Conservation (phyloP, 2,113 vertebrate genomes). For the human (Homo sapiens) region DNA sequence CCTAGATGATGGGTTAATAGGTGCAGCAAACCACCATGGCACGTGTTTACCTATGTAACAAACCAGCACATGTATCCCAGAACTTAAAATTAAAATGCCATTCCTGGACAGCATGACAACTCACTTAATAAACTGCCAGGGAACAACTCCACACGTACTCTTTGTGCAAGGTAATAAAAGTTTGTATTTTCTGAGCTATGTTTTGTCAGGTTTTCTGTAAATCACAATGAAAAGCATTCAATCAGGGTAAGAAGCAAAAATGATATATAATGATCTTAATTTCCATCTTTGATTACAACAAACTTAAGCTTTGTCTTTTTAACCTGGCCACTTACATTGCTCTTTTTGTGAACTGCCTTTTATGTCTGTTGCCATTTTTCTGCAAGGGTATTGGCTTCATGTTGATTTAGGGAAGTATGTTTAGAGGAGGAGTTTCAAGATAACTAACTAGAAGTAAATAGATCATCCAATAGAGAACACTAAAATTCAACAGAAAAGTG, state of each 20-base stretch:
- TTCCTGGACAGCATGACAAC: not conserved
- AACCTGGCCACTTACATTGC: not conserved
- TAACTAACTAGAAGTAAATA: too few relatives aligned
- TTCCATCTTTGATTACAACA: not conserved
- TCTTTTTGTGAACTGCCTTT: not conserved
- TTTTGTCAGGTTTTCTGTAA: constrained; percentile 9
- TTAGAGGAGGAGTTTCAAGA: not conserved
- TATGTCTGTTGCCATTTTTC: not conserved
- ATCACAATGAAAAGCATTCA: not conserved
- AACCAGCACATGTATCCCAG: too few relatives aligned
- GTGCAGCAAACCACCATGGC: too few relatives aligned
- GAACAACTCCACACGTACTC: not conserved
- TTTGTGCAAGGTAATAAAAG: not conserved
- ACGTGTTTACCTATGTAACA: too few relatives aligned
- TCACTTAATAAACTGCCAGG: not conserved
- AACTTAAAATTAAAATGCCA: not conserved
- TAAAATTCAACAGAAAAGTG: too few relatives aligned
- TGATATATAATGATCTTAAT: not conserved
- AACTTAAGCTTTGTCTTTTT: not conserved
- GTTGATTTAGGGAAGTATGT: not conserved
- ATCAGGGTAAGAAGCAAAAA: not conserved
- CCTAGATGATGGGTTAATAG: too few relatives aligned
- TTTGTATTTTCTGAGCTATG: not conserved
- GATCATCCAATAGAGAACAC: too few relatives aligned
- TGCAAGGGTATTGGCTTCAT: not conserved